Base-by-base conservation (phyloP, 1,140 invertebrate species). In the Papilio helenus region DNA sequence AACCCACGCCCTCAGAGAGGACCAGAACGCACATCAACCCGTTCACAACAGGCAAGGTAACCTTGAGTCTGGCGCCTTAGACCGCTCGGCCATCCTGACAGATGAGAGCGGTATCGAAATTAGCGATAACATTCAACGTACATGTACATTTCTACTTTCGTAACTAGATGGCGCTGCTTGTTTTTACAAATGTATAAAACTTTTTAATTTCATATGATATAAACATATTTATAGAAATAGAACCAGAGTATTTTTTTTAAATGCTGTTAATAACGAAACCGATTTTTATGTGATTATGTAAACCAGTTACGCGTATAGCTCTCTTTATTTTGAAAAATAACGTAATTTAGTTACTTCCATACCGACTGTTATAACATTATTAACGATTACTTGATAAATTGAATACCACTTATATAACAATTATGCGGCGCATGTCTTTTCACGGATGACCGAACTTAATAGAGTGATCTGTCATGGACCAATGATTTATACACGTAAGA, bases 1-100 rank as follows among this genome's bases (percentile, higher is more conserved):
- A 97, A 97, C 97, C 97, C 97, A 97, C 97, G 97, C 97, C 97
- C 96, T 96, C 96, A 97, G 95, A 96, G 97, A 96, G 96, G 96
- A 97, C 96, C 96, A 97, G 96, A 97, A 97, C 91, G 88, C 74
- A 76, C 74, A 88, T 96, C 95, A 88, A 84, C 85, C 90, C 87
- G 85, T 34, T 83, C 79, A 34, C 58, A 34, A 84, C 85, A 85
- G 87, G 91, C 83, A 90, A 92, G 88, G 88, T 55, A 65, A 90
- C 92, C 92, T 96, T 96, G 96, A 96, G 95, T 96, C 96, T 96
- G 95, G 96, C 96, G 95, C 95, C 96, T 96, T 96, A 96, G 96
- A 96, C 96, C 96, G 95, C 96, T 96, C 95, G 95, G 95, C 95
- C 95, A 95, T 96, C 95, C 95, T 96, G 95, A 96, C 96, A 90